Conservation (phyloP, 2,113 vertebrate genomes). For the Cepphus grylle region DNA sequence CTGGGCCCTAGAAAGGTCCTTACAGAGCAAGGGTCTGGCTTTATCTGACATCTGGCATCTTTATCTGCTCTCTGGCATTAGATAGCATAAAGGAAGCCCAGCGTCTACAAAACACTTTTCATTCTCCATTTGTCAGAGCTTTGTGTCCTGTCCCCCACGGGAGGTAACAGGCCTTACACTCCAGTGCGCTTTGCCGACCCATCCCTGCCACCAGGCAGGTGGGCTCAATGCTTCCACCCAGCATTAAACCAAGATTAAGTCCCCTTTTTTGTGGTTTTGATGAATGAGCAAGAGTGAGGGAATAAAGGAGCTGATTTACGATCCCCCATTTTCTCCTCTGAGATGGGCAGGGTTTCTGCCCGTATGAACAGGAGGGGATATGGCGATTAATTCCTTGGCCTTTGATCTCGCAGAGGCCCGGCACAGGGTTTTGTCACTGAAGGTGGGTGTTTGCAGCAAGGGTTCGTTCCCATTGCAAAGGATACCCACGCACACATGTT, state of each 20-base stretch:
- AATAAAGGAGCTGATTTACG: background rate
- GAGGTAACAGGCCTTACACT: background rate
- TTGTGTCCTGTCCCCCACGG: background rate
- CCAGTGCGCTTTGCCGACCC: background rate
- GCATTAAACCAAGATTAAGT: background rate
- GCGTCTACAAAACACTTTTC: background rate
- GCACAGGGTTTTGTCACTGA: background rate
- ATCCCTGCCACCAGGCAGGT: background rate
- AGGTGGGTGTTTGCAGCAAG: background rate
- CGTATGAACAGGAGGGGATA: constrained; percentile 13
- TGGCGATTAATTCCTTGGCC: background rate
- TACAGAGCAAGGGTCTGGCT: background rate
- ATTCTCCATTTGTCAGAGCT: background rate
- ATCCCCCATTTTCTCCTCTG: background rate
- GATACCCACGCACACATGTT: background rate
- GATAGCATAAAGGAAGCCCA: background rate
- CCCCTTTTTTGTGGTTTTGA: background rate
- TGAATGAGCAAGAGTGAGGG: background rate
- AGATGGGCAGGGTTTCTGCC: constrained; percentile 34
- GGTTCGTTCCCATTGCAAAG: background rate
- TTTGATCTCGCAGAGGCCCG: background rate
- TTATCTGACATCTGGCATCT: too few relatives aligned
- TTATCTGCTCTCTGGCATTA: background rate
- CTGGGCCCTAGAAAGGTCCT: background rate
- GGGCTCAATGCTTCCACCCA: background rate